Percentiles rank a stretch among this genome's conserved stretches.
Evolutionary conservation across 1,140 invertebrate species (phyloP).

Genomic region (Bombus superbus): DNA sequence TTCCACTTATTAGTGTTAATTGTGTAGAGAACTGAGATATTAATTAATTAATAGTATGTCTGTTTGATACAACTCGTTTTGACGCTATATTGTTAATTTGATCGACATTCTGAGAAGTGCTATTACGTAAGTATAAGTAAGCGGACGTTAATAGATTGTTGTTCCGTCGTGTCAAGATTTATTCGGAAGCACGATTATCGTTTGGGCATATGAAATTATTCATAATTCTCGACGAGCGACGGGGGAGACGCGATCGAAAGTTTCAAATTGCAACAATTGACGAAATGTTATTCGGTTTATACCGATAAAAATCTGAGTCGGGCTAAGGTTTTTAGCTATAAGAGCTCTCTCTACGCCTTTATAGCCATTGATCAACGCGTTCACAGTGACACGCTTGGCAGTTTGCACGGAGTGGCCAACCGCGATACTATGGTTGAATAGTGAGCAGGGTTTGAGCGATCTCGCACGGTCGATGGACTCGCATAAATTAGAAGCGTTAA

Average conservation of each 20-base stretch:
- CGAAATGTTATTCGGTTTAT: slow-evolving; percentile 38
- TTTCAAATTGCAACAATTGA: slow-evolving; percentile 18
- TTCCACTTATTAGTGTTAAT: not conserved
- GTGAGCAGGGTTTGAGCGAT: slow-evolving; percentile 57
- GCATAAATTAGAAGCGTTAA: slow-evolving; percentile 76
- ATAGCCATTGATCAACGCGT: slow-evolving; percentile 67
- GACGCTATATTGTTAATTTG: not conserved
- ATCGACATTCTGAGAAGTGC: not conserved
- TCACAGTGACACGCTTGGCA: slow-evolving; percentile 58
- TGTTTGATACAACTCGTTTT: not conserved
- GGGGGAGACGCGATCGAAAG: not conserved
- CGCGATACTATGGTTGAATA: slow-evolving; percentile 43
- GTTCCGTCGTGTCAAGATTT: not conserved
- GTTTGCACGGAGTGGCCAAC: slow-evolving; percentile 61
- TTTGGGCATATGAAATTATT: not conserved
- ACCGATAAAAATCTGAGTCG: slow-evolving; percentile 23
- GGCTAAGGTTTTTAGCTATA: slow-evolving; percentile 30
- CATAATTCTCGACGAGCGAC: too few species aligned
- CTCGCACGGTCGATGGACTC: slow-evolving; percentile 66
- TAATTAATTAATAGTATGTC: not conserved
- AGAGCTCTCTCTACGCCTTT: slow-evolving; percentile 55
- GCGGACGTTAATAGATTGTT: not conserved
- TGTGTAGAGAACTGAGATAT: not conserved
- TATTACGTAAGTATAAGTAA: not conserved
- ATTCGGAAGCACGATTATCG: not conserved